These are phyloP conservation scores for Leptopilina myrica DNA, from an alignment of 2,888 invertebrate genomes.

Conservation along the genomic window DNA sequence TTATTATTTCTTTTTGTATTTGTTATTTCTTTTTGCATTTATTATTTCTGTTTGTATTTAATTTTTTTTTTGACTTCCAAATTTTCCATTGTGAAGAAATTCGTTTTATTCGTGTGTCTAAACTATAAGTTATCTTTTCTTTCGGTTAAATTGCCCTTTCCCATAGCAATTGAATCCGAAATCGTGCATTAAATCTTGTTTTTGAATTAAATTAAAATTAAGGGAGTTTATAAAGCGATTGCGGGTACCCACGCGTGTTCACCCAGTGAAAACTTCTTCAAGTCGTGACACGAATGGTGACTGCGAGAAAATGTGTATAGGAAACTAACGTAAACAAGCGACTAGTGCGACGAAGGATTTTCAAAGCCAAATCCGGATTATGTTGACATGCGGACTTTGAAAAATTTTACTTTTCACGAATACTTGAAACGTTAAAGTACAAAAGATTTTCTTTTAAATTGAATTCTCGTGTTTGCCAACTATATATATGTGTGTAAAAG, in stretches of 20 bases:
- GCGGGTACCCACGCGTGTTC: not conserved
- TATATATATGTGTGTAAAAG: too few species aligned
- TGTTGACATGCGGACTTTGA: not conserved
- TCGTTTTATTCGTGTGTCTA: too few species aligned
- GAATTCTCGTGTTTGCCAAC: too few species aligned
- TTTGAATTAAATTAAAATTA: slow-evolving; percentile 20
- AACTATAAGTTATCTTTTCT: too few species aligned
- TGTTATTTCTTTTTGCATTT: too few species aligned
- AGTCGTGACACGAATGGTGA: slow-evolving; percentile 13
- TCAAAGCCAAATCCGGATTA: slow-evolving; percentile 1
- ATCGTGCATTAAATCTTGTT: slow-evolving; percentile 4
- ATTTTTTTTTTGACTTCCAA: too few species aligned
- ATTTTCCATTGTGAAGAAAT: too few species aligned
- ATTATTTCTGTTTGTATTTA: too few species aligned
- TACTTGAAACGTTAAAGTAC: not conserved
- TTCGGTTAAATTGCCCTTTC: not conserved
- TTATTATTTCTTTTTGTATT: too few species aligned
- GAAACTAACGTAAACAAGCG: slow-evolving; percentile 1
- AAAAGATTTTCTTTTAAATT: slow-evolving; percentile 4
- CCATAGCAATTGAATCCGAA: not conserved
- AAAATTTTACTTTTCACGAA: slow-evolving; percentile 7
- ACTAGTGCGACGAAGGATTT: slow-evolving; percentile 3
- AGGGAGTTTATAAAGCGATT: not conserved
- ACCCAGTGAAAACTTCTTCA: not conserved
- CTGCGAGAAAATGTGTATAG: not conserved